Percentiles rank a stretch among this genome's conserved stretches.
Evolutionary conservation across 2,797 vertebrate species (phyloP).

Genomic region (Anisognathus igniventris): DNA sequence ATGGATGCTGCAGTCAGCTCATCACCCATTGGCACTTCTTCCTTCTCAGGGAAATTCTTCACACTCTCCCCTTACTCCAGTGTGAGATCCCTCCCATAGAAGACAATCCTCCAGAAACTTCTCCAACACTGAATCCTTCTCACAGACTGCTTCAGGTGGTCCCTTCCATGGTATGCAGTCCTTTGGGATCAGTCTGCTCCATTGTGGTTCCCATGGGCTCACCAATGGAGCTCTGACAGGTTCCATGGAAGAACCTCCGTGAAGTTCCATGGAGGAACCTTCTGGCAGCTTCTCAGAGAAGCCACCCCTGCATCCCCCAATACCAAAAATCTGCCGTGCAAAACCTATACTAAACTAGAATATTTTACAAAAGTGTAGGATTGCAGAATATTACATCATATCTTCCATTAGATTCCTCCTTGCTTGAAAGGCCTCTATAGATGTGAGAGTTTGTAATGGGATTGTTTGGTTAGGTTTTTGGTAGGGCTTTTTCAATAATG

Average conservation of each 20-base stretch:
- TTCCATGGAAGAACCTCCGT: too few relatives aligned
- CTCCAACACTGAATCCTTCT: not conserved
- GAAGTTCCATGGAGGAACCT: too few relatives aligned
- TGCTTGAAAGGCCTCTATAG: not conserved
- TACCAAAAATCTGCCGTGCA: not conserved
- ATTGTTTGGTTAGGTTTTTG: not conserved
- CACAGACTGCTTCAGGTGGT: not conserved
- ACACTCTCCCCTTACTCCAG: not conserved
- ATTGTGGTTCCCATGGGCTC: fast-evolving
- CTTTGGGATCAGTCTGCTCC: not conserved
- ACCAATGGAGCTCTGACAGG: not conserved
- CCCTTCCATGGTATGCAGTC: not conserved
- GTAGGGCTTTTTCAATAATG: fast-evolving
- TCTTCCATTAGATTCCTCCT: not conserved
- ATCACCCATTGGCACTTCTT: not conserved
- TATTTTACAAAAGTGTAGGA: not conserved
- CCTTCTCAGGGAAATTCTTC: not conserved
- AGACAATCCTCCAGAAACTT: not conserved
- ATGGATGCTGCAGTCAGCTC: not conserved
- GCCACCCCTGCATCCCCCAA: fast-evolving
- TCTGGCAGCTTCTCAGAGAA: not conserved
- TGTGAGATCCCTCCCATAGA: not conserved
- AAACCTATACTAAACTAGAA: not conserved
- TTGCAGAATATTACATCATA: not conserved
- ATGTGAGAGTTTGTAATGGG: not conserved